These are phyloP conservation scores for Drosophila formosana DNA, from an alignment of 2,888 invertebrate genomes.

Conservation along the genomic window DNA sequence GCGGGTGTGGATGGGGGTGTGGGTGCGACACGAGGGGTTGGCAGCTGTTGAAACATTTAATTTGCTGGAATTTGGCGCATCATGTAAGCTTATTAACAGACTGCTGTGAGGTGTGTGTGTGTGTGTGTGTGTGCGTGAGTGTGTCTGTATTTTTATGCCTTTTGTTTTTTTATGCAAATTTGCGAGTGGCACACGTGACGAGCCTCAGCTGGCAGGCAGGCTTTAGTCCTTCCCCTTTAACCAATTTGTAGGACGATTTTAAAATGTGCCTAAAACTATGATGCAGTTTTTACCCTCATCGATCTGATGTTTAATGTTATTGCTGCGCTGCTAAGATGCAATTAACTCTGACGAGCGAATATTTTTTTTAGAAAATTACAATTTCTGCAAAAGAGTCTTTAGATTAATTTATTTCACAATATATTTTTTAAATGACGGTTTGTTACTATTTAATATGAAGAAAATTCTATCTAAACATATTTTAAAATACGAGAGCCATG, in stretches of 20 bases:
- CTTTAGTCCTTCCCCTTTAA: neutral
- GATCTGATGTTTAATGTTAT: neutral
- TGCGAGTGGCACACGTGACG: constrained; percentile 22
- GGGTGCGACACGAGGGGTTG: neutral
- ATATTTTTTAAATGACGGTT: too few species aligned
- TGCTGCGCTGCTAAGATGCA: too few species aligned
- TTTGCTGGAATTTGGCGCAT: constrained; percentile 73
- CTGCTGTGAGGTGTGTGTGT: constrained; percentile 18
- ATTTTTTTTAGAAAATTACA: too few species aligned
- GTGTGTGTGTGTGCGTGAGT: neutral
- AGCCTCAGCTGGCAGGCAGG: constrained; percentile 6
- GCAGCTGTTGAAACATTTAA: constrained; percentile 73
- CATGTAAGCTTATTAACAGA: constrained; percentile 78
- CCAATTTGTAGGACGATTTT: neutral
- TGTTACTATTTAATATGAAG: too few species aligned
- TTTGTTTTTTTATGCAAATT: constrained; percentile 77
- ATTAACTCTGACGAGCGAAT: too few species aligned
- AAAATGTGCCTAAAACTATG: constrained; percentile 1
- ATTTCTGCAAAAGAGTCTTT: too few species aligned
- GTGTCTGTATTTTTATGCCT: constrained; percentile 34
- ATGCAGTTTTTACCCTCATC: neutral
- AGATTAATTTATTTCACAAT: too few species aligned
- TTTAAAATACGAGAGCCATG: too few species aligned
- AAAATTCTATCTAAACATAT: too few species aligned
- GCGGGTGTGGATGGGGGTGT: neutral